Conservation (phyloP, 2,888 invertebrate genomes). For the Drosophila glabriapex region DNA sequence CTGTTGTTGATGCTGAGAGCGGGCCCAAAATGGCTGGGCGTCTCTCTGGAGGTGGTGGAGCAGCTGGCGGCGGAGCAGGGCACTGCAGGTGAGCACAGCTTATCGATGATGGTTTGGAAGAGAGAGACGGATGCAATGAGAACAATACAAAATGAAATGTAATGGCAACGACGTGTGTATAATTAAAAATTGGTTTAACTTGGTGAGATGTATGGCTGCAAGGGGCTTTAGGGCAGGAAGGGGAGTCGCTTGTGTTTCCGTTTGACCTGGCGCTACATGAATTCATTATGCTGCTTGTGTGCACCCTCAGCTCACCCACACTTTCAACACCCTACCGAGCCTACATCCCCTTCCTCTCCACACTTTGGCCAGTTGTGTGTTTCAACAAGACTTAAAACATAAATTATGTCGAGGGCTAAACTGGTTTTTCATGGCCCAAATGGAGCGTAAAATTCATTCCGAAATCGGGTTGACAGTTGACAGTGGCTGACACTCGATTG, state of each 20-base stretch:
- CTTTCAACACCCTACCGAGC: conserved; percentile 4
- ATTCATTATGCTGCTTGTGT: conserved; percentile 68
- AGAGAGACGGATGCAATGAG: conserved; percentile 45
- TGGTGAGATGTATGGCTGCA: not conserved
- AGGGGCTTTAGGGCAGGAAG: not conserved
- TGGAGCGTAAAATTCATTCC: conserved; percentile 66
- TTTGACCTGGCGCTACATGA: conserved; percentile 68
- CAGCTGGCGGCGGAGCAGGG: conserved; percentile 7
- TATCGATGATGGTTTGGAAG: not conserved
- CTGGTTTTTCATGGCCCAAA: conserved; percentile 34
- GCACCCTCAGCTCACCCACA: not conserved
- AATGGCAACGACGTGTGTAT: conserved; percentile 78
- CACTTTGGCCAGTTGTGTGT: conserved; percentile 37
- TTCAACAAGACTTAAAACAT: conserved; percentile 73
- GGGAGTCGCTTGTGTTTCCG: conserved; percentile 32
- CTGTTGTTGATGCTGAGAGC: conserved; percentile 3
- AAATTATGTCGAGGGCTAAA: conserved; percentile 55
- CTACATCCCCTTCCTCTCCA: not conserved
- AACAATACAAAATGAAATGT: conserved; percentile 76
- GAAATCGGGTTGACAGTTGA: conserved; percentile 57
- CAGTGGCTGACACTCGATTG: conserved; percentile 27
- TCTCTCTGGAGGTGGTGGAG: not conserved
- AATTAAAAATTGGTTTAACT: conserved; percentile 61
- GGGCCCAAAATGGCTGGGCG: conserved; percentile 44
- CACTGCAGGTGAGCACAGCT: conserved; percentile 38